Evolutionary conservation across 2,888 invertebrate species (phyloP).

Genomic region (Ligdia adustata): DNA sequence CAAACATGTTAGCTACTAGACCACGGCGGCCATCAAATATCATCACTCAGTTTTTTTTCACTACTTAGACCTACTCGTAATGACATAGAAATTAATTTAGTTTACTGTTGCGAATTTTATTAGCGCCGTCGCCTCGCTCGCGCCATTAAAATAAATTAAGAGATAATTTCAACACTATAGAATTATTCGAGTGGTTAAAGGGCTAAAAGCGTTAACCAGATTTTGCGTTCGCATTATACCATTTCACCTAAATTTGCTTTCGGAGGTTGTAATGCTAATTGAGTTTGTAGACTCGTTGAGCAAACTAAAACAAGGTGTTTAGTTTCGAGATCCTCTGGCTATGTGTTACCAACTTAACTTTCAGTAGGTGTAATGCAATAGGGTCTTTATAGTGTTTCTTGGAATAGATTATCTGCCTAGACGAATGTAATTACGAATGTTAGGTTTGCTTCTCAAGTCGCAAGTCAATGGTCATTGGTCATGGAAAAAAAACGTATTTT

Average conservation of each 20-base stretch:
- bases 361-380: conserved; percentile 15
- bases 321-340: conserved; percentile 61
- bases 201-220: conserved; percentile 33
- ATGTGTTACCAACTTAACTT: conserved; percentile 47
- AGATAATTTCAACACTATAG: conserved; percentile 12
- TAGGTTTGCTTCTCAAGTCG: no score
- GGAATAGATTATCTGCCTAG: background rate
- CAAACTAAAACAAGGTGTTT: conserved; percentile 67
- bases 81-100: no score
- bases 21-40: no score
- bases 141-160: conserved; percentile 6
- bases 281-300: conserved; percentile 66
- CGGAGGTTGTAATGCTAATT: conserved; percentile 66
- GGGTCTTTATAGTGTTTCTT: conserved; percentile 3
- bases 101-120: no score
- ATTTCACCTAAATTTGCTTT: conserved; percentile 57
- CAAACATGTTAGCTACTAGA: no score
- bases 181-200: conserved; percentile 25
- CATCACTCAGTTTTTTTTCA: no score
- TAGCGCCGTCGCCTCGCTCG: no score
- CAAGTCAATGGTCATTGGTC: no score
- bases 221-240: conserved; percentile 45
- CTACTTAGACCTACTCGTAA: no score
- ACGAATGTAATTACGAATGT: no score
- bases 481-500: no score